Percentiles rank a stretch among this genome's conserved stretches.
Evolutionary conservation across 2,797 vertebrate species (phyloP).

Genomic region (Steatocranus sp.): DNA sequence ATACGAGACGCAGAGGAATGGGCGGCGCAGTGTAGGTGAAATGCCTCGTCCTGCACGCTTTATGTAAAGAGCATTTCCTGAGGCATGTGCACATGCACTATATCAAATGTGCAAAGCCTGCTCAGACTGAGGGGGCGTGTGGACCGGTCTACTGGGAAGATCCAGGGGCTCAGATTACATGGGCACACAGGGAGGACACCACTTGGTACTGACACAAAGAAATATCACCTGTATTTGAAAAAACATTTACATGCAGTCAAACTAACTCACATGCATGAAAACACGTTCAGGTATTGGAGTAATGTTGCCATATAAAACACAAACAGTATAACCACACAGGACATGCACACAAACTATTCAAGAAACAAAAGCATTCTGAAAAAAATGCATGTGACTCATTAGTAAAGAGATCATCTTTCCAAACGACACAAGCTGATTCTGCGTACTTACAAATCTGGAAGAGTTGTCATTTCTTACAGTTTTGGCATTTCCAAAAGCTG

Average conservation of each 20-base stretch:
- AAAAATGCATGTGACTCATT: neutral
- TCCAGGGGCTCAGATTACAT: neutral
- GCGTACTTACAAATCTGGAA: slow-evolving; percentile 97
- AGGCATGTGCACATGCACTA: neutral
- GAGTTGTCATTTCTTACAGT: slow-evolving; percentile 98
- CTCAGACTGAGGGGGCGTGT: neutral
- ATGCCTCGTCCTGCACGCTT: neutral
- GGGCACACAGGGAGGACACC: neutral
- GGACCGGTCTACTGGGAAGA: neutral
- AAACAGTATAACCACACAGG: neutral
- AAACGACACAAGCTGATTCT: neutral
- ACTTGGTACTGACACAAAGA: neutral
- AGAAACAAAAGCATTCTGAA: neutral
- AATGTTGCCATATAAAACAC: neutral
- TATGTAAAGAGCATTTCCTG: neutral
- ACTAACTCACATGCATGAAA: neutral
- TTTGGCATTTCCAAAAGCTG: slow-evolving; percentile 99
- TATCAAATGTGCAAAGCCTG: neutral
- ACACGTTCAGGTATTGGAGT: neutral
- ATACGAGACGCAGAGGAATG: neutral
- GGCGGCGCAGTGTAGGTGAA: neutral
- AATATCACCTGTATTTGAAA: neutral
- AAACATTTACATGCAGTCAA: neutral
- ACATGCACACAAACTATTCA: fast-evolving
- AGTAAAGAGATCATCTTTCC: neutral